Evolutionary conservation across 2,113 vertebrate genomes (phyloP).

Genomic region (Brachirus orientalis): DNA sequence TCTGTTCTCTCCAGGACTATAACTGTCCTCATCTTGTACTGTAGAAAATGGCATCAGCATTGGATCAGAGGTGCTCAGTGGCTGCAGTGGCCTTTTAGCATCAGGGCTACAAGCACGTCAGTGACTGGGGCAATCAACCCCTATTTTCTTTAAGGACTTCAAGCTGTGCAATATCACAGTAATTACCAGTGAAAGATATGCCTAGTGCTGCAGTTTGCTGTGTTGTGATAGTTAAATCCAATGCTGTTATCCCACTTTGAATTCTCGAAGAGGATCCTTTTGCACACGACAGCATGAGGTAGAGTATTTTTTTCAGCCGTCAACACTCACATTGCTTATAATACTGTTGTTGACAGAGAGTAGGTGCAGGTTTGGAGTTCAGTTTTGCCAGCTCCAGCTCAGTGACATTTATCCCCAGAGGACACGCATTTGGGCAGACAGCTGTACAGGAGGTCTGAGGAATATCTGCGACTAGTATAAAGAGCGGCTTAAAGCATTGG

Average conservation of each 20-base stretch:
- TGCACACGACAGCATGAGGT: background rate
- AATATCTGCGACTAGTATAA: constrained; percentile 34
- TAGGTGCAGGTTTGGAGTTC: constrained; percentile 23
- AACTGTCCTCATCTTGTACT: constrained; percentile 22
- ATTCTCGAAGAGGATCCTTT: constrained; percentile 11
- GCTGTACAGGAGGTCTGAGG: constrained; percentile 59
- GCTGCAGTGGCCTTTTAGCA: constrained; percentile 34
- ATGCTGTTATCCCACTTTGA: constrained; percentile 18
- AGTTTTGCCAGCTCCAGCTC: constrained; percentile 46
- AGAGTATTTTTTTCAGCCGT: constrained; percentile 8
- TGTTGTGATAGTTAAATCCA: constrained; percentile 20
- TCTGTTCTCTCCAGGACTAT: constrained; percentile 11
- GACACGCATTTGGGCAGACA: constrained; percentile 42
- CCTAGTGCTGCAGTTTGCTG: background rate
- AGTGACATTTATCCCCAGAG: constrained; percentile 45
- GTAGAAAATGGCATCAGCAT: constrained; percentile 39
- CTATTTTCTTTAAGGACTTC: constrained; percentile 49
- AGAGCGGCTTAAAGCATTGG: constrained; percentile 8
- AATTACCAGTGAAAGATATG: constrained; percentile 5
- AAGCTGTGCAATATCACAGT: constrained; percentile 23
- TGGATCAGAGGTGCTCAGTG: constrained; percentile 41
- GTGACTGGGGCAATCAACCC: constrained; percentile 37
- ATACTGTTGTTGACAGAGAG: constrained; percentile 38
- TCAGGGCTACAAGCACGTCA: constrained; percentile 23
- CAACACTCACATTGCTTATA: constrained; percentile 37